A percentile compares a stretch with the other conserved stretches of the same genome.
Conservation (phyloP, 1,140 invertebrate species). For the Oppia nitens region DNA sequence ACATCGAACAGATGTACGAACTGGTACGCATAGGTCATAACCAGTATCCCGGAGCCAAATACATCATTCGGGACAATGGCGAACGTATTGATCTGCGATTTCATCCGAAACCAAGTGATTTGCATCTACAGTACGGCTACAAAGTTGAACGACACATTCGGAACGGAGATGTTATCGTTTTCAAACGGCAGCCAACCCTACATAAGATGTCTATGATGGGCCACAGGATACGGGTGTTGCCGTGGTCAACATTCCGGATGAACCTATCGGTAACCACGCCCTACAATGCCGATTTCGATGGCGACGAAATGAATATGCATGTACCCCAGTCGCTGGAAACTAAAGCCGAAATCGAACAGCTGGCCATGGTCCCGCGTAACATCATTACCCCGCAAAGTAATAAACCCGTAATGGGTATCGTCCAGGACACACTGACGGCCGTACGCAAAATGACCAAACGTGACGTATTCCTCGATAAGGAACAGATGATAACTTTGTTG, state of each 20-base stretch:
- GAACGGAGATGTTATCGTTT: conserved; percentile 96
- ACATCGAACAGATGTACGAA: conserved; percentile 92
- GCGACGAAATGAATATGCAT: conserved; percentile 99
- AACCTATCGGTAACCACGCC: conserved; percentile 89
- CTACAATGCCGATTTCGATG: conserved; percentile 99
- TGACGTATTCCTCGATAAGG: conserved; percentile 74
- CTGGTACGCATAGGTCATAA: conserved; percentile 87
- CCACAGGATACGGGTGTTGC: conserved; percentile 60
- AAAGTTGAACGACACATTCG: conserved; percentile 91
- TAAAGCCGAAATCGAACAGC: conserved; percentile 90
- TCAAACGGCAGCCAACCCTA: conserved; percentile 97
- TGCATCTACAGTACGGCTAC: conserved; percentile 96
- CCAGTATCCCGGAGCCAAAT: conserved; percentile 98
- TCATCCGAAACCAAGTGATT: conserved; percentile 93
- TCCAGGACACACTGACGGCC: conserved; percentile 93
- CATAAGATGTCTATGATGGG: conserved; percentile 99
- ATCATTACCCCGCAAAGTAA: conserved; percentile 92
- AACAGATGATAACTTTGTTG: conserved; percentile 95
- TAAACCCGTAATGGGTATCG: conserved; percentile 99
- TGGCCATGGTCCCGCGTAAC: conserved; percentile 90
- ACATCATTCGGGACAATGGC: conserved; percentile 95
- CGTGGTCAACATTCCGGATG: conserved; percentile 96
- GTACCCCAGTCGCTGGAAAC: conserved; percentile 99
- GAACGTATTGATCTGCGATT: conserved; percentile 95
- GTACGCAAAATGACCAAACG: conserved; percentile 99